Evolutionary conservation across 1,140 invertebrate genomes (phyloP), one percentile per base, ranked within the genome.

Genomic region (Stegodyphus dumicola): DNA sequence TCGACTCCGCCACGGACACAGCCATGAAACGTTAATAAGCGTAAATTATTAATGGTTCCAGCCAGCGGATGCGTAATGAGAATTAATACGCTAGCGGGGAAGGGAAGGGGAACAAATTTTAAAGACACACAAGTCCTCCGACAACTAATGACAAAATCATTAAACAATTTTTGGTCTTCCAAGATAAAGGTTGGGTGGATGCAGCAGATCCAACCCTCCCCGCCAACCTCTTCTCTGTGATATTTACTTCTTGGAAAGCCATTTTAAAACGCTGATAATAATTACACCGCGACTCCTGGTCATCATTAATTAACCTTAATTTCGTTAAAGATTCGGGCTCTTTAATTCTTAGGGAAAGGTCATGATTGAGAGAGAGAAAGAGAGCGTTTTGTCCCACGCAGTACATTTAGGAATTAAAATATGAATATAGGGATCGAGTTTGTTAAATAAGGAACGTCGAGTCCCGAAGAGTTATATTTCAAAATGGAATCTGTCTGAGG

Each of bases 101-200:
- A 33, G 3, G 33, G 33, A 33, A 56, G 15, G 52, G 66, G 65
- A 33, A 33, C 33, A 33, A 33, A 33, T 33, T n/a, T 79, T 70
- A 33, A 70, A 79, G 67, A 51, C 51, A 33, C 33, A 33, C 33
- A 33, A 33, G 33, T 33, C 33, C 33, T 33, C 33, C 33, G 33
- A 79, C 77, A 60, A 70, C 77, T 79, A 79, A 79, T 69, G 77
- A 79, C 77, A 79, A 79, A 79, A 79, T 79, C 77, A 79, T 79
- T 79, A 79, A 70, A 70, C 77, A 79, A 79, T 79, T 69, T 70
- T 70, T 70, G 66, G 66, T 18, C 64, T 13, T 18, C 60, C 48
- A 5, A 77, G 60, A 77, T 77, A 77, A 77, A 77, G 75, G 75
- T 51, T 33, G 56, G 33, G 56, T 11, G 15, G 56, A 60, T 60